Conservation (phyloP, 2,888 invertebrate species). For the Crepidodera aurea region DNA sequence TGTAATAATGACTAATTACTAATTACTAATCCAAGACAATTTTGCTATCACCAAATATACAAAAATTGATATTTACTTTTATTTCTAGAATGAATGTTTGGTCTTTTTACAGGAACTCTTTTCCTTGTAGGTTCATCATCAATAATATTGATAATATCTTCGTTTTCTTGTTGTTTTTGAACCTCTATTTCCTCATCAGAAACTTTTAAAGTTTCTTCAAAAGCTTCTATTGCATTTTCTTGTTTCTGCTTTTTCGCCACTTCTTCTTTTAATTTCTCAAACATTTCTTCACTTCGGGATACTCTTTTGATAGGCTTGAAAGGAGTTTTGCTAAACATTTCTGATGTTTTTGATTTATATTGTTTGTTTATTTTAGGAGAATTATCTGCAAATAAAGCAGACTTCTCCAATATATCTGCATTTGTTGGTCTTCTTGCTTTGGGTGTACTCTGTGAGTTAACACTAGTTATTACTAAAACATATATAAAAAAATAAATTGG, state of each 20-base stretch:
- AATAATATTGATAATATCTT: slow-evolving; percentile 24
- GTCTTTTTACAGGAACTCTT: slow-evolving; percentile 22
- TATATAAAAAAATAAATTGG: too few species aligned
- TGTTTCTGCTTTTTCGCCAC: slow-evolving; percentile 22
- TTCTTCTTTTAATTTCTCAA: slow-evolving; percentile 30
- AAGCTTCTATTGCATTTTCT: slow-evolving; percentile 25
- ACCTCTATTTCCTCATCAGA: slow-evolving; percentile 2
- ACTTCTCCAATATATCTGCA: slow-evolving; percentile 30
- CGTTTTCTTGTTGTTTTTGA: slow-evolving; percentile 11
- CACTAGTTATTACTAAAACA: not conserved
- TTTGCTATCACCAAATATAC: too few species aligned
- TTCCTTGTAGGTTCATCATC: slow-evolving; percentile 19
- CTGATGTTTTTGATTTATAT: too few species aligned
- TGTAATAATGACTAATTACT: not conserved
- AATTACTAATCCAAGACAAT: too few species aligned
- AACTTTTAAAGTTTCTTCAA: slow-evolving; percentile 19
- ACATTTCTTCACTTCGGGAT: slow-evolving; percentile 27
- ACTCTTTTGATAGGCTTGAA: not conserved
- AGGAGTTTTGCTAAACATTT: not conserved
- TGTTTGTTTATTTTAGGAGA: slow-evolving; percentile 7
- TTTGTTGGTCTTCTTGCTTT: slow-evolving; percentile 16
- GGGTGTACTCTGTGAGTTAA: not conserved
- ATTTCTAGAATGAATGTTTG: not conserved
- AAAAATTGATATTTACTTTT: not conserved
- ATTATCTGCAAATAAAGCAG: slow-evolving; percentile 24